These are phyloP conservation scores for Diplogasteroides magnus DNA, from an alignment of 1,140 invertebrate genomes.

Conservation along the genomic window DNA sequence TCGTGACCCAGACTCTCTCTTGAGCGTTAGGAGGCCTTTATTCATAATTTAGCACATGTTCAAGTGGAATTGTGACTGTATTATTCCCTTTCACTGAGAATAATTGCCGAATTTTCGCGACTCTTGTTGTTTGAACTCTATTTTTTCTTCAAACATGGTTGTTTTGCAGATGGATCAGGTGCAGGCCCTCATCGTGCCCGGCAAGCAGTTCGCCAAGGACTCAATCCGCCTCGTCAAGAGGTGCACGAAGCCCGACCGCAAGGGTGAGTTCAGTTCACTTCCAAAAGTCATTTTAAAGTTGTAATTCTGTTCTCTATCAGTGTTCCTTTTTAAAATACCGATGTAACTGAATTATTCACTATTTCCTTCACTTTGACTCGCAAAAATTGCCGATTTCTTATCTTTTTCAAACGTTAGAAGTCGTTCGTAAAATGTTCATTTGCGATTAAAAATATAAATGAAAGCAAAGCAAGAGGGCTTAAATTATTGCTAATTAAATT, in stretches of 20 bases:
- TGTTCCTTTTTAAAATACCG: constrained; percentile 20
- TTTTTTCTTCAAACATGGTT: background rate
- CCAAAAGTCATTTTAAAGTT: background rate
- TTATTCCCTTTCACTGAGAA: constrained; percentile 12
- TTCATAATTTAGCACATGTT: background rate
- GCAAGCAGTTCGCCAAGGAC: constrained; percentile 91
- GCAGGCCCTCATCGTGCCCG: constrained; percentile 85
- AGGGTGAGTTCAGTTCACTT: constrained; percentile 66
- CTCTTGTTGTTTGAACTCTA: background rate
- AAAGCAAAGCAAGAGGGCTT: too few relatives aligned
- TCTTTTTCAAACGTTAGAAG: background rate
- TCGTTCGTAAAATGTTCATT: background rate
- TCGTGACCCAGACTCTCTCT: background rate
- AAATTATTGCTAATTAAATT: too few relatives aligned
- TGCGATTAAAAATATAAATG: background rate
- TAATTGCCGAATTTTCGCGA: constrained; percentile 3
- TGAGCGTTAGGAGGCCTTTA: background rate
- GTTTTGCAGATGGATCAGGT: constrained; percentile 82
- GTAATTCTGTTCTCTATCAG: background rate
- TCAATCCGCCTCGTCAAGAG: constrained; percentile 89
- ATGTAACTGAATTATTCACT: constrained; percentile 31
- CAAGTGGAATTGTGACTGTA: constrained; percentile 5
- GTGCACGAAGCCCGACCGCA: constrained; percentile 97
- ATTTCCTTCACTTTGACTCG: background rate
- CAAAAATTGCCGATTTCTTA: too few relatives aligned